A percentile compares a stretch with the other conserved stretches of the same genome.
These are phyloP conservation scores for Leptatherina wallacei DNA, from an alignment of 2,797 vertebrate genomes.

Conservation along the genomic window DNA sequence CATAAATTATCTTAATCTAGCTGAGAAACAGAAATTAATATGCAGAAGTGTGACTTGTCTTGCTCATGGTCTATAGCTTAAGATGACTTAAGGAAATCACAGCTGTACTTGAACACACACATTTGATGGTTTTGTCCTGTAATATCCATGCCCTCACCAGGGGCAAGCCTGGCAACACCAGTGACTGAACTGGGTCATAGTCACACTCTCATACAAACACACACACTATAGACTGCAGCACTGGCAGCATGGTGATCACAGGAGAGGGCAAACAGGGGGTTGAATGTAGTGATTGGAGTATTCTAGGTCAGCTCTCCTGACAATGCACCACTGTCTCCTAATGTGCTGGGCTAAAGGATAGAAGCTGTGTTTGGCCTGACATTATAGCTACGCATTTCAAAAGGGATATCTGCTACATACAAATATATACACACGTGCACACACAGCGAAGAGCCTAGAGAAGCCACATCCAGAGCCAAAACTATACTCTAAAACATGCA, in stretches of 20 bases:
- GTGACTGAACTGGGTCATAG: slow-evolving; percentile 81
- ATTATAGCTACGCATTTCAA: slow-evolving; percentile 65
- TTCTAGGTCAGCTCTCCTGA: slow-evolving; percentile 89
- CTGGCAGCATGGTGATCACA: slow-evolving; percentile 80
- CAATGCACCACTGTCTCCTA: slow-evolving; percentile 83
- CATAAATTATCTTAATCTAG: slow-evolving; percentile 5
- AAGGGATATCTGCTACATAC: slow-evolving; percentile 65
- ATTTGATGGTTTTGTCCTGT: slow-evolving; percentile 65
- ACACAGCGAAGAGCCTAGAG: background rate
- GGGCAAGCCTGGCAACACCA: slow-evolving; percentile 74
- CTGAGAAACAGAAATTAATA: background rate
- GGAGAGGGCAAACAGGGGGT: slow-evolving; percentile 81
- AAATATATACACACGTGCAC: slow-evolving; percentile 6
- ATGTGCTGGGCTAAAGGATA: slow-evolving; percentile 79
- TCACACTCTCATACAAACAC: slow-evolving; percentile 38
- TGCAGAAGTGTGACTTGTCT: background rate
- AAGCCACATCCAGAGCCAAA: slow-evolving; percentile 16
- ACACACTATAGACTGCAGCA: slow-evolving; percentile 71
- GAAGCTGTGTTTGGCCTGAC: slow-evolving; percentile 77
- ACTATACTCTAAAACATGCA: slow-evolving; percentile 13
- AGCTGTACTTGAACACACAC: slow-evolving; percentile 50
- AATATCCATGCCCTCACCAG: slow-evolving; percentile 69
- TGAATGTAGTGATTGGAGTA: slow-evolving; percentile 84
- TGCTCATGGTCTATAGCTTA: background rate
- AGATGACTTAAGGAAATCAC: slow-evolving; percentile 28